phyloP scores from a whole-genome alignment of 1,140 invertebrate species.

The Harlomillsia oculata region DNA sequence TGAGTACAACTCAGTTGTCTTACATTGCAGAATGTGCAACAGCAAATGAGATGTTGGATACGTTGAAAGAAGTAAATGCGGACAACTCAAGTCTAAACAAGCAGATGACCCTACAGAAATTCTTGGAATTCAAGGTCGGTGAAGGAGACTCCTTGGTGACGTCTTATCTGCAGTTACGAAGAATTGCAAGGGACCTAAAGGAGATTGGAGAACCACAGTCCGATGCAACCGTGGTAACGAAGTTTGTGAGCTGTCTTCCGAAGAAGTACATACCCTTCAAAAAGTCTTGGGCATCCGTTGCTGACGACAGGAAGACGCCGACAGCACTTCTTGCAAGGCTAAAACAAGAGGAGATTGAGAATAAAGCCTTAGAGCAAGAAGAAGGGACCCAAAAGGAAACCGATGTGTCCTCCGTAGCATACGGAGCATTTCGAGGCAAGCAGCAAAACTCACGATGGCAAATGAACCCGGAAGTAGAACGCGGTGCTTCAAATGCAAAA shows the following conservation, averaged over 20 bases:
- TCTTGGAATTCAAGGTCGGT: conserved; percentile 14
- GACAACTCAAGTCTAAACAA: conserved; percentile 14
- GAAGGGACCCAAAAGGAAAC: background rate
- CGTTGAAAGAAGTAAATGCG: conserved; percentile 2
- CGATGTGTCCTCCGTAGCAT: background rate
- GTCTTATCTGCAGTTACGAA: conserved; percentile 5
- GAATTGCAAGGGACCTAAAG: conserved; percentile 8
- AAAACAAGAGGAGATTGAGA: conserved; percentile 6
- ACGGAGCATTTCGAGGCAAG: background rate
- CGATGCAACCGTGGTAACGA: conserved; percentile 1
- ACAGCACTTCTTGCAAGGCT: background rate
- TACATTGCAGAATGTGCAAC: conserved; percentile 7
- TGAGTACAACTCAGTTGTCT: background rate
- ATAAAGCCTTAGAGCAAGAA: background rate
- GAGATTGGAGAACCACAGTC: conserved; percentile 5
- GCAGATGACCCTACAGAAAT: conserved; percentile 8
- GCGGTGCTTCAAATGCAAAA: too few species aligned
- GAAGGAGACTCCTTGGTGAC: background rate
- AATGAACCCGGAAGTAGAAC: too few species aligned
- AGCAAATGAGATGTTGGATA: conserved; percentile 14
- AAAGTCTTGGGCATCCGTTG: conserved; percentile 18
- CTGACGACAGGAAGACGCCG: conserved; percentile 14
- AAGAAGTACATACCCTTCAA: conserved; percentile 12
- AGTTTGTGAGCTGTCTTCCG: conserved; percentile 15
- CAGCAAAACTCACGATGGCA: too few species aligned